These are phyloP conservation scores for Drosophila orosa DNA, from an alignment of 1,140 invertebrate species.

Conservation along the genomic window DNA sequence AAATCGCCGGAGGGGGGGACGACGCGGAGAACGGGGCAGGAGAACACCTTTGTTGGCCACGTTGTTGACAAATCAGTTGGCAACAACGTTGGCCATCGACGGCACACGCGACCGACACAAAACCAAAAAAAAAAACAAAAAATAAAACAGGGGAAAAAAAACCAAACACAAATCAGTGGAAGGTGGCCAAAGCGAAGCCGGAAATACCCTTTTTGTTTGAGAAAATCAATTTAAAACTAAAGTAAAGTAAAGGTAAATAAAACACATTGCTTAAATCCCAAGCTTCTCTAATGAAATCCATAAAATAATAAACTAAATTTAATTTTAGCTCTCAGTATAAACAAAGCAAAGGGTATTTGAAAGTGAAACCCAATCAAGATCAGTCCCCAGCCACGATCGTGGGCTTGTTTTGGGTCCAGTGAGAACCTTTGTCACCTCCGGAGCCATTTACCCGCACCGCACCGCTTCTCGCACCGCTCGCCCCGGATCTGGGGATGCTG, in stretches of 20 bases:
- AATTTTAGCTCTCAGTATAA: no score
- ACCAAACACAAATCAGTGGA: slow-evolving; percentile 3
- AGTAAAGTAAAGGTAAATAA: neutral
- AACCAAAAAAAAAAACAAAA: slow-evolving; percentile 8
- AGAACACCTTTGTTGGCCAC: slow-evolving; percentile 74
- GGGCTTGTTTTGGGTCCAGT: slow-evolving; percentile 23
- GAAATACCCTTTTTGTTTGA: slow-evolving; percentile 14
- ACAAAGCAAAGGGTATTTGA: slow-evolving; percentile 5
- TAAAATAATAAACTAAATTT: no score
- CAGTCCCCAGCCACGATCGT: slow-evolving; percentile 1
- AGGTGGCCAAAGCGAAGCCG: neutral
- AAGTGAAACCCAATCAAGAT: neutral
- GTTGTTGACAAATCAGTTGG: slow-evolving; percentile 80
- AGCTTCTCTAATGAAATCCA: no score
- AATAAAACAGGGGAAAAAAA: slow-evolving; percentile 16
- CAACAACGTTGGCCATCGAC: slow-evolving; percentile 56
- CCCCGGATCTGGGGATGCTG: slow-evolving; percentile 4
- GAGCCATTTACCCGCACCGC: slow-evolving; percentile 74
- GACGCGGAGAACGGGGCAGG: neutral
- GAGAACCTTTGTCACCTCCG: slow-evolving; percentile 76
- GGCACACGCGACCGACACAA: slow-evolving; percentile 67
- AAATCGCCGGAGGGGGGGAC: slow-evolving; percentile 38
- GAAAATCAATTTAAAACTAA: neutral
- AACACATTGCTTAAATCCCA: no score
- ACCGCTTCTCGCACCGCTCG: slow-evolving; percentile 1